phyloP scores from a whole-genome alignment of 2,797 vertebrate genomes.

The Strix occidentalis region DNA sequence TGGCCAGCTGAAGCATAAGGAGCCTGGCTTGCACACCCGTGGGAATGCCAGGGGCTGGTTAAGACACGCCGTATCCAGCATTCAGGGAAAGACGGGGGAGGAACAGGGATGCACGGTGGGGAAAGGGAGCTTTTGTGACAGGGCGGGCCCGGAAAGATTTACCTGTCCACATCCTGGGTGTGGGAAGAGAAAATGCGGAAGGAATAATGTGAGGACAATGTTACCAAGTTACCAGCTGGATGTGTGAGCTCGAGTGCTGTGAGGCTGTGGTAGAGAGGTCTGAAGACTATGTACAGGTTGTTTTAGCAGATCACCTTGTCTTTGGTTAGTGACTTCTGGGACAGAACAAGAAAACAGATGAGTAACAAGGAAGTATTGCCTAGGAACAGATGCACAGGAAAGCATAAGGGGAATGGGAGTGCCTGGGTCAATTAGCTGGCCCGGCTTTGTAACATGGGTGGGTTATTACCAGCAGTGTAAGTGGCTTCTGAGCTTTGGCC shows the following conservation, averaged over 20 bases:
- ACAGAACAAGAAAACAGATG: background rate
- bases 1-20: background rate
- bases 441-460: background rate
- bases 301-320: background rate
- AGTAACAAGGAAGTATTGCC: background rate
- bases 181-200: background rate
- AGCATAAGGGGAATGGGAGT: background rate
- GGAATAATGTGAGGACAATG: background rate
- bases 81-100: background rate
- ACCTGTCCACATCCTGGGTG: too few relatives aligned
- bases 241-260: background rate
- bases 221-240: background rate
- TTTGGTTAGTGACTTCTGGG: background rate
- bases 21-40: background rate
- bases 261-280: background rate
- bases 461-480: background rate
- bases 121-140: background rate
- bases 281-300: background rate
- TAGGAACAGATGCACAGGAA: background rate
- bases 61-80: background rate
- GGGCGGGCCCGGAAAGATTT: background rate
- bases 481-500: background rate
- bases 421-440: background rate
- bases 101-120: fast-evolving
- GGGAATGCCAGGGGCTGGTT: background rate